Evolutionary conservation across 2,113 vertebrate genomes (phyloP).

Genomic region (Hiodon alosoides): DNA sequence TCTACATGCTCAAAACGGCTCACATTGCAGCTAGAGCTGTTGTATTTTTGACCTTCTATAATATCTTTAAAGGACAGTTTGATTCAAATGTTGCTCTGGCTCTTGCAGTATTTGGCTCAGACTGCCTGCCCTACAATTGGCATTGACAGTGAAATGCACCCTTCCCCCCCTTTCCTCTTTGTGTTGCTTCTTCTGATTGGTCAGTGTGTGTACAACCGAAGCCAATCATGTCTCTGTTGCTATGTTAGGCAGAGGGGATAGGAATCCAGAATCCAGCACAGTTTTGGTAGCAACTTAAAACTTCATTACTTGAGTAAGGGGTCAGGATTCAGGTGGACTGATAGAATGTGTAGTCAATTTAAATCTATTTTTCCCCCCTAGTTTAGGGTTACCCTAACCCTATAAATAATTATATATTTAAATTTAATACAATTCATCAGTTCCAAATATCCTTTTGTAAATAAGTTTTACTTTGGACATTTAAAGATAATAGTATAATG

Average conservation of each 20-base stretch:
- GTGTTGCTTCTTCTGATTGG: conserved; percentile 5
- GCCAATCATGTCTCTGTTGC: conserved; percentile 23
- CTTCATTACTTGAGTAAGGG: background rate
- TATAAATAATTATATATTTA: no score
- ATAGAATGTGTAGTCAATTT: background rate
- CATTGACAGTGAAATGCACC: background rate
- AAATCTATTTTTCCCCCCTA: no score
- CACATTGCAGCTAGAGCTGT: no score
- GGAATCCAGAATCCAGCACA: background rate
- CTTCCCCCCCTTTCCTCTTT: background rate
- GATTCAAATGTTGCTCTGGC: background rate
- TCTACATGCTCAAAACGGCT: no score
- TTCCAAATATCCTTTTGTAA: no score
- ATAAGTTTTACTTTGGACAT: no score
- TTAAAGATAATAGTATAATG: no score
- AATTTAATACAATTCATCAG: no score
- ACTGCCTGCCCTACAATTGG: background rate
- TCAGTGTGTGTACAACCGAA: background rate
- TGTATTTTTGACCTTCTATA: no score
- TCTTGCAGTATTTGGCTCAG: background rate
- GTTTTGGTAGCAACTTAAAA: conserved; percentile 1
- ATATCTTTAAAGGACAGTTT: background rate
- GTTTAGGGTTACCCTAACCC: no score
- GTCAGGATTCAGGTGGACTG: background rate
- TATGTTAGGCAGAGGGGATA: background rate